A percentile compares a stretch with the other conserved stretches of the same genome.
Evolutionary conservation across 2,797 vertebrate species (phyloP).

Genomic region (Natrix natrix): DNA sequence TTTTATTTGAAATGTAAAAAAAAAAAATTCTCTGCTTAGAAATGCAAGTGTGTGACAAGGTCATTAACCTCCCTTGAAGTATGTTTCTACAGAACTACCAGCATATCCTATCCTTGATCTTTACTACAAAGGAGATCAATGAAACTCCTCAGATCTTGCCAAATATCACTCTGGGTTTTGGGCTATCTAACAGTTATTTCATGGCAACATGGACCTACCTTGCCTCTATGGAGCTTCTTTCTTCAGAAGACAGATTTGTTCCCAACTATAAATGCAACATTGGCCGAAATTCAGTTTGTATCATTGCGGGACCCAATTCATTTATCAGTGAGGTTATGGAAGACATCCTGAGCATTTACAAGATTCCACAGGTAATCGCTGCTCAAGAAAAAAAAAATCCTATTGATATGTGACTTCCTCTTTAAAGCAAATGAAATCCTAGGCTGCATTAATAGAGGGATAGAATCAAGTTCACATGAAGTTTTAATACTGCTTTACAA

Average conservation of each 20-base stretch:
- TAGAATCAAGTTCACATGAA: not conserved
- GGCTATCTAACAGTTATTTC: not conserved
- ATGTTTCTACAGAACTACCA: not conserved
- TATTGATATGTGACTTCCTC: not conserved
- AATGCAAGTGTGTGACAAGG: not conserved
- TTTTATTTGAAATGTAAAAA: too few relatives aligned
- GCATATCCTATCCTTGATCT: not conserved
- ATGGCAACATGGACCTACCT: not conserved
- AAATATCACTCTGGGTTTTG: not conserved
- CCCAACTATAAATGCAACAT: not conserved
- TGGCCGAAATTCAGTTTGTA: not conserved
- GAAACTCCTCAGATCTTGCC: not conserved
- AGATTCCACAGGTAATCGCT: not conserved
- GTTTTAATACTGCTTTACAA: not conserved
- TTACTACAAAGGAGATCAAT: slow-evolving; percentile 1
- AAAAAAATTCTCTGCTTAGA: too few relatives aligned
- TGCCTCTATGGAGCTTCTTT: slow-evolving; percentile 4
- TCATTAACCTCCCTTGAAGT: not conserved
- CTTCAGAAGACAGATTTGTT: not conserved
- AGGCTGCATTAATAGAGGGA: not conserved
- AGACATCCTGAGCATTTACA: not conserved
- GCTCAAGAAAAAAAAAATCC: not conserved
- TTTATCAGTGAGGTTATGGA: not conserved
- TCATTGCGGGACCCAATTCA: not conserved
- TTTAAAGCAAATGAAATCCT: not conserved